Conservation (phyloP, 2,888 invertebrate genomes). For the Miltochrista miniata region DNA sequence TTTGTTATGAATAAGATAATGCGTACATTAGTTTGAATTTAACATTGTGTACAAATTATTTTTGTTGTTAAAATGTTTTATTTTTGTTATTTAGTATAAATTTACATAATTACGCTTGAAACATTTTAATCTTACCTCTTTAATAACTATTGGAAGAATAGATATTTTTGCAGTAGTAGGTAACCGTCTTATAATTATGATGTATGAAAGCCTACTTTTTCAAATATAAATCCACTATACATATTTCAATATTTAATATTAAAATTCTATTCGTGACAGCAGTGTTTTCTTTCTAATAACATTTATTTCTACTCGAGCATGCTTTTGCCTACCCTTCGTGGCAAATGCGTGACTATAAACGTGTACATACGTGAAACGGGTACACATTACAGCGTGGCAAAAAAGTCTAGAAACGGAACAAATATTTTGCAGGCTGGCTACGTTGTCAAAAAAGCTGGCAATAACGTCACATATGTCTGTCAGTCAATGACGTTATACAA, state of each 20-base stretch:
- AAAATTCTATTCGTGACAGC: conserved; percentile 17
- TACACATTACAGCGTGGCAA: too few species aligned
- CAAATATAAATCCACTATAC: conserved; percentile 18
- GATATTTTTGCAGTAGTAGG: not conserved
- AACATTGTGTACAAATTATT: conserved; percentile 35
- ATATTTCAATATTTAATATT: conserved; percentile 20
- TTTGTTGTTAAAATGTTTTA: conserved; percentile 36
- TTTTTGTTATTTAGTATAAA: conserved; percentile 31
- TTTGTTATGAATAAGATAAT: conserved; percentile 15
- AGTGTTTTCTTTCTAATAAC: conserved; percentile 4
- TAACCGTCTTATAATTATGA: not conserved
- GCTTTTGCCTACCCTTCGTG: too few species aligned
- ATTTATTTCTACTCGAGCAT: too few species aligned
- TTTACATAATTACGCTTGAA: conserved; percentile 5
- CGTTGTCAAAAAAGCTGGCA: too few species aligned
- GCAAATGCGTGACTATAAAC: too few species aligned
- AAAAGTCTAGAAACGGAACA: too few species aligned
- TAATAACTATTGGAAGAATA: not conserved
- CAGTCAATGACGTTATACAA: too few species aligned
- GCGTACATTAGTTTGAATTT: conserved; percentile 22
- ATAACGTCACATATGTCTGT: too few species aligned
- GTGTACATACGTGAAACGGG: too few species aligned
- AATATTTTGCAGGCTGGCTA: too few species aligned
- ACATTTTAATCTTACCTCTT: conserved; percentile 19
- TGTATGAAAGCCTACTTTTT: conserved; percentile 7